phyloP scores from a whole-genome alignment of 2,888 invertebrate genomes.

The Drosophila nr. medialis region DNA sequence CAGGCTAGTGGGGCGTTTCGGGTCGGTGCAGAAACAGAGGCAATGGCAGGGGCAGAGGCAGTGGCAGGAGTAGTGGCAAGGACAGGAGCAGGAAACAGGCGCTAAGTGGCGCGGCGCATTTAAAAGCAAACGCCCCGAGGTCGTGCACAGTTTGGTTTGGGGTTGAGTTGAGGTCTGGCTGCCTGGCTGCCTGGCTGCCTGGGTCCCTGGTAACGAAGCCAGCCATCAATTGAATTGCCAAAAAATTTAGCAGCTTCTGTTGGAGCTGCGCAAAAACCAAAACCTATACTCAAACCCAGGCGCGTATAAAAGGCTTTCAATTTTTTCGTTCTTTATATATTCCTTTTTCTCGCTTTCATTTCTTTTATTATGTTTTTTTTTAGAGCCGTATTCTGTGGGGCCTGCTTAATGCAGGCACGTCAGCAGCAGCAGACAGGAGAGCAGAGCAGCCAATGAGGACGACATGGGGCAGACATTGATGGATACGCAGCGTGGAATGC shows the following conservation, averaged over 20 bases:
- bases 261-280: conserved; percentile 2
- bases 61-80: background rate
- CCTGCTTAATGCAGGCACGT: conserved; percentile 74
- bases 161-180: background rate
- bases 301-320: conserved; percentile 73
- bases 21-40: background rate
- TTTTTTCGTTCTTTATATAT: conserved; percentile 38
- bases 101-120: conserved; percentile 74
- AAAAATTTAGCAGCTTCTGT: conserved; percentile 76
- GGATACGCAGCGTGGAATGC: conserved; percentile 73
- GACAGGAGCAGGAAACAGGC: conserved; percentile 62
- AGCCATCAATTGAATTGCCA: conserved; percentile 67
- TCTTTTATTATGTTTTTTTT: conserved; percentile 20
- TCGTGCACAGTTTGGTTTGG: conserved; percentile 57
- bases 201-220: conserved; percentile 39
- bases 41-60: background rate
- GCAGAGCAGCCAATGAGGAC: conserved; percentile 33
- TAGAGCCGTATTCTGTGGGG: conserved; percentile 36
- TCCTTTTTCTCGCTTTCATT: conserved; percentile 12
- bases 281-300: conserved; percentile 21
- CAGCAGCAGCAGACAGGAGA: conserved; percentile 62
- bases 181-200: too few species aligned
- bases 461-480: conserved; percentile 75
- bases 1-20: background rate
- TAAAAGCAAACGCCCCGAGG: conserved; percentile 74